Evolutionary conservation across 2,113 vertebrate genomes (phyloP).

Genomic region (Amia ocellicauda): DNA sequence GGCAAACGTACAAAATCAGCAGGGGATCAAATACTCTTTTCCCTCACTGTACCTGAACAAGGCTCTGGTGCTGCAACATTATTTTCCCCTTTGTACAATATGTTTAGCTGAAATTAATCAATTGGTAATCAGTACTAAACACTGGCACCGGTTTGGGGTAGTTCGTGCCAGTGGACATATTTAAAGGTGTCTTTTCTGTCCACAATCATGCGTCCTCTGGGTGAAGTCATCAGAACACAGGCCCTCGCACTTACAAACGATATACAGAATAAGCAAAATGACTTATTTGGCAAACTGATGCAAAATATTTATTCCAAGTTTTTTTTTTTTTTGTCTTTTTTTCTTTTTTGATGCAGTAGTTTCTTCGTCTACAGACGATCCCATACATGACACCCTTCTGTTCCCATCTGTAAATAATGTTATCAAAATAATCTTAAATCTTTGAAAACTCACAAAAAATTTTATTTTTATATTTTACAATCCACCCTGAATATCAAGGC

Average conservation of each 20-base stretch:
- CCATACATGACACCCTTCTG: slow-evolving; percentile 66
- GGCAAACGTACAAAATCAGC: too few species aligned
- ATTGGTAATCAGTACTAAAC: too few species aligned
- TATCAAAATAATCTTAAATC: slow-evolving; percentile 89
- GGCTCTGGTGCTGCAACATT: too few species aligned
- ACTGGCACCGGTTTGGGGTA: too few species aligned
- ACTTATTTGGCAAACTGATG: slow-evolving; percentile 81
- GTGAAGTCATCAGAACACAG: too few species aligned
- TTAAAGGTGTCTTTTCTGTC: too few species aligned
- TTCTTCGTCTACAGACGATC: slow-evolving; percentile 48
- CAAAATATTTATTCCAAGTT: slow-evolving; percentile 96
- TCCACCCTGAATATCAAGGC: slow-evolving; percentile 94
- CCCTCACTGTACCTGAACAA: too few species aligned
- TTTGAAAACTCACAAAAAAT: slow-evolving; percentile 85
- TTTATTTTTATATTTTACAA: slow-evolving; percentile 86
- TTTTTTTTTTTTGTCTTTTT: slow-evolving; percentile 42
- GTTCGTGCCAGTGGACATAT: too few species aligned
- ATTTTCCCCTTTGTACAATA: too few species aligned
- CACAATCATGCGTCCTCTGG: too few species aligned
- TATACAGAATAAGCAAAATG: slow-evolving; percentile 18
- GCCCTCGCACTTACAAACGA: background rate
- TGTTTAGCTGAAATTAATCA: too few species aligned
- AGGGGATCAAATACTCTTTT: too few species aligned
- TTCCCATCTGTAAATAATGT: slow-evolving; percentile 92
- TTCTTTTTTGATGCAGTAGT: slow-evolving; percentile 71